Percentiles rank a stretch among this genome's conserved stretches.
Conservation (phyloP, 2,797 vertebrate species). For the Eleutherodactylus coqui region DNA sequence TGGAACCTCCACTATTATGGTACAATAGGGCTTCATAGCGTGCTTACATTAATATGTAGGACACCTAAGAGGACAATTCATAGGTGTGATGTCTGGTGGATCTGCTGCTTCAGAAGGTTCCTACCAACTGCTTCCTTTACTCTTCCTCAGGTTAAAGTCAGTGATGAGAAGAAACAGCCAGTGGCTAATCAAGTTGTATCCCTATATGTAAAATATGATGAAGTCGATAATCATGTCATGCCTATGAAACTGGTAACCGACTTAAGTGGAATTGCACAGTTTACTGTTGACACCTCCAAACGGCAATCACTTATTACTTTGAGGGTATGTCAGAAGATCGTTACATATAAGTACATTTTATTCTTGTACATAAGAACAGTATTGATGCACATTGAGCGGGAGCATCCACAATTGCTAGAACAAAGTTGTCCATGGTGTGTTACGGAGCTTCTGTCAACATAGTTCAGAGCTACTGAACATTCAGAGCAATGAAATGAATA, state of each 20-base stretch:
- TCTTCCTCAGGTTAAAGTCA: conserved; percentile 11
- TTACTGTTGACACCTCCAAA: conserved; percentile 22
- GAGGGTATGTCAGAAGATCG: background rate
- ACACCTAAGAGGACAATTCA: background rate
- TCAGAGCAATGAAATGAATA: too few relatives aligned
- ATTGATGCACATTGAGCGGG: background rate
- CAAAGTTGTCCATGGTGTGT: background rate
- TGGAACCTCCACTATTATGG: too few relatives aligned
- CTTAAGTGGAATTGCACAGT: conserved; percentile 34
- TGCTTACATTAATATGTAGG: background rate
- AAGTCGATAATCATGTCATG: background rate
- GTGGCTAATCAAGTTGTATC: background rate
- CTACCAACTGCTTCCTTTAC: background rate
- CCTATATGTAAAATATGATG: background rate
- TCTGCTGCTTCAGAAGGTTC: background rate
- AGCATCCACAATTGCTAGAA: background rate
- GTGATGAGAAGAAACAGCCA: background rate
- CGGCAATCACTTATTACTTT: background rate
- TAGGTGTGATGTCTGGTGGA: background rate
- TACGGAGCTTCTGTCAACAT: too few relatives aligned
- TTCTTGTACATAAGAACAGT: background rate
- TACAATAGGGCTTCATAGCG: background rate
- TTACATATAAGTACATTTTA: background rate
- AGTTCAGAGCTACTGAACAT: too few relatives aligned
- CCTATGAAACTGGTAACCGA: background rate